These are phyloP conservation scores for Gastrophysa polygoni DNA, from an alignment of 2,888 invertebrate genomes.

Conservation along the genomic window DNA sequence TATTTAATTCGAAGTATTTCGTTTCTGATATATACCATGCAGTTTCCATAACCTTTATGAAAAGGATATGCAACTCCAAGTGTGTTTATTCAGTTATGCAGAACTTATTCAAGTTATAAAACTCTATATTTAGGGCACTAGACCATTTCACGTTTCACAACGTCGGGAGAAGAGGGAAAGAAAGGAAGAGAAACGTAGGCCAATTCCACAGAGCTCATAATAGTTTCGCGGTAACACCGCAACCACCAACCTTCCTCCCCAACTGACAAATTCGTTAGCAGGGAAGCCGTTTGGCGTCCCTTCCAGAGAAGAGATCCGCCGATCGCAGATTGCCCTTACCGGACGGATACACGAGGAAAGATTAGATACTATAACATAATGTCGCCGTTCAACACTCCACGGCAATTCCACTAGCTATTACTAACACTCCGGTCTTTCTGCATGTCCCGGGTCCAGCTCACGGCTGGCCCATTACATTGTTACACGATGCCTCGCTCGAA, in stretches of 20 bases:
- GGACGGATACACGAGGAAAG: conserved; percentile 23
- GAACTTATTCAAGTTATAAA: no score
- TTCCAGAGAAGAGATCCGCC: not conserved
- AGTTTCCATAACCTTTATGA: no score
- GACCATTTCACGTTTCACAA: no score
- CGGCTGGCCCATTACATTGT: conserved; percentile 45
- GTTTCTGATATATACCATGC: no score
- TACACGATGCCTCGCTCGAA: conserved; percentile 42
- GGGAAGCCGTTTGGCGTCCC: not conserved
- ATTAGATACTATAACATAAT: conserved; percentile 42
- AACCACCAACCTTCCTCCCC: not conserved
- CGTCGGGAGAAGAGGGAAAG: no score
- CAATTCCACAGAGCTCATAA: not conserved
- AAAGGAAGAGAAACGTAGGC: no score
- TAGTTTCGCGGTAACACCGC: not conserved
- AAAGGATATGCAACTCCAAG: no score
- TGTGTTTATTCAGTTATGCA: no score
- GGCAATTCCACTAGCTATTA: conserved; percentile 45
- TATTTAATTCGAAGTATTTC: no score
- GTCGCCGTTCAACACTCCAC: conserved; percentile 39
- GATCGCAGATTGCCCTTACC: conserved; percentile 15
- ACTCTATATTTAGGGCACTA: no score
- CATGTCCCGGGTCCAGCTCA: conserved; percentile 44
- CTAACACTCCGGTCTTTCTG: conserved; percentile 43
- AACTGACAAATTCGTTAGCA: not conserved